These are phyloP conservation scores for Brachionus rotundiformis DNA, from an alignment of 1,140 invertebrate genomes.

Conservation along the genomic window DNA sequence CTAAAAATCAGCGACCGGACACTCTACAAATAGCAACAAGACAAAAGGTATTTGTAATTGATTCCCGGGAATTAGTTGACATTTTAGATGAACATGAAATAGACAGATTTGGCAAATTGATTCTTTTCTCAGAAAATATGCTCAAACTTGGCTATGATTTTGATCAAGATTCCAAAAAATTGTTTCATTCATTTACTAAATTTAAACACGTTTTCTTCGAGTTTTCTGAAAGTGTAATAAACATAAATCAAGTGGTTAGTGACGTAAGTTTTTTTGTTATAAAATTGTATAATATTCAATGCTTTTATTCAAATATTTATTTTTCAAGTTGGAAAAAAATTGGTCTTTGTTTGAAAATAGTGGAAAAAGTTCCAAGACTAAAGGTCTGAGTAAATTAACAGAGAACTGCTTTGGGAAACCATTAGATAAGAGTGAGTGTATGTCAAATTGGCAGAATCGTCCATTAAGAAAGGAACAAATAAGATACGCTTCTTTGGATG, in stretches of 20 bases:
- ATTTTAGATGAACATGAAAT: neutral
- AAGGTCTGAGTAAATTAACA: conserved; percentile 40
- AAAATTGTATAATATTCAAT: too few species aligned
- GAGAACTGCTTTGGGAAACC: conserved; percentile 30
- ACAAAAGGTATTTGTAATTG: conserved; percentile 26
- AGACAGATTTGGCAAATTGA: conserved; percentile 2
- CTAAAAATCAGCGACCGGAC: conserved; percentile 20
- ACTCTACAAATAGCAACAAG: conserved; percentile 48
- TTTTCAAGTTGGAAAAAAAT: conserved; percentile 32
- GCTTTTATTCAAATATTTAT: too few species aligned
- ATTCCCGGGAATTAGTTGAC: conserved; percentile 27
- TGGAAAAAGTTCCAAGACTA: neutral
- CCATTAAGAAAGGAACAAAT: conserved; percentile 43
- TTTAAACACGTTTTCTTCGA: conserved; percentile 30
- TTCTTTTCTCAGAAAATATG: conserved; percentile 44
- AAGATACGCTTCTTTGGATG: conserved; percentile 34
- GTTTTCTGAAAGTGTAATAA: conserved; percentile 37
- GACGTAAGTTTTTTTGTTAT: neutral
- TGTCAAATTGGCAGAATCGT: conserved; percentile 44
- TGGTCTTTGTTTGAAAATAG: neutral
- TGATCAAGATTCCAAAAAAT: conserved; percentile 50
- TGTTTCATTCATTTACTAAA: conserved; percentile 35
- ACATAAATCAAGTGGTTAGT: conserved; percentile 43
- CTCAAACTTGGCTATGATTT: conserved; percentile 40
- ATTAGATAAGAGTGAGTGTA: conserved; percentile 48